Evolutionary conservation across 2,113 vertebrate genomes (phyloP), one percentile per base, ranked within the genome.

Genomic region (Gobio gobio): DNA sequence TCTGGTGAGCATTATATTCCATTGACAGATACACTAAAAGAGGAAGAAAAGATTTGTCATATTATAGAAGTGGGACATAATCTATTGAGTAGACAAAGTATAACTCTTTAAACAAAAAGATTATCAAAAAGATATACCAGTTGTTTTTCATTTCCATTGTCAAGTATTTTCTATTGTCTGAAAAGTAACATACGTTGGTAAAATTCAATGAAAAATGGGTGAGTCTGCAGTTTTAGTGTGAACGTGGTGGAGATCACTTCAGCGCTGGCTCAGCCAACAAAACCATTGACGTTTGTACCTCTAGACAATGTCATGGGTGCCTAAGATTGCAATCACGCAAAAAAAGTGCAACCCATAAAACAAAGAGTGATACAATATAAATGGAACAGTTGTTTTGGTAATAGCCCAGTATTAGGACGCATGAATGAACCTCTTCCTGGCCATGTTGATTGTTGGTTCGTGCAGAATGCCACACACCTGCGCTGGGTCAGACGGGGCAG

Each of bases 381-480:
- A 86, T 72, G 59, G 56, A 77, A 24, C 56, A 79, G 70, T 87
- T 91, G 85, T 86, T 89, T 85, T 33, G 64, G 81, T 90, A 81
- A 43, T 59, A 76, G 43, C 36, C 63, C 58, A 77, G 84, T 45
- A 43, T 43, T 88, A 49, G 78, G 80, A 54, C 18, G 43, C 18
- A 54, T 79, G 88, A 92, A 87, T 73, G 29, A 89, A 89, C 85
- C 58, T 86, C 87, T 87, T 86, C 89, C 78, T 12, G 59, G 83
- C 64, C 49, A 56, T 73, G 82, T 83, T 88, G 76, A 56, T 47
- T 68, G 9, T 47, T 5, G 26, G 72, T 14, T 43, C 85, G 90
- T 93, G 93, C 91, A 85, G 79, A 89, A 89, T 16, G 29, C 87
- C 90, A 93, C 66, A 86, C 86, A 87, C 78, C 56, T 59, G 79